Evolutionary conservation across 2,888 invertebrate species (phyloP), one percentile per base, ranked within the genome.

Genomic region (Lasioglossum marginatum): DNA sequence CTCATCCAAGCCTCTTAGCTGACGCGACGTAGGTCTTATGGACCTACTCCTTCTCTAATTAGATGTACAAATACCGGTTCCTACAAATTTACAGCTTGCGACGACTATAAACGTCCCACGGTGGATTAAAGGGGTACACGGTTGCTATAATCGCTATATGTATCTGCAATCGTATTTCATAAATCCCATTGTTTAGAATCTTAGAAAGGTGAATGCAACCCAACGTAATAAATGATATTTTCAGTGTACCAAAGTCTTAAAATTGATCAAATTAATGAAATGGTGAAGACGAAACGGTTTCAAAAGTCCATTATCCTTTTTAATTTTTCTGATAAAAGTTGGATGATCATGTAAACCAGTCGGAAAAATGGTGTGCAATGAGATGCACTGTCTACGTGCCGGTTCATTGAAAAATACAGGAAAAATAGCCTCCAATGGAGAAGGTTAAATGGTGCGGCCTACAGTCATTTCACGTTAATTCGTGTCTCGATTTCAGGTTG

Each of bases 1-100:
- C 76, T 85, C n/a, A n/a, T n/a, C 79, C 68, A 83, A 40, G 57
- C 77, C 80, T 74, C 84, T 77, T 83, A 80, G 52, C 63, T 23
- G 71, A 63, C 60, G 8, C 27, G 71, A 63, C 60, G 8, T 66
- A 77, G 84, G 19, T 80, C 73, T 73, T 66, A 66, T 63, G 52
- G 70, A 3, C 16, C 31, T 37, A 48, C 48, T 70, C 40, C n/a
- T 19, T 70, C 31, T 43, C 74, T 80, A 80, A 80, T 85, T 85
- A 85, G 45, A 75, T 79, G 52, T 68, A 76, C 66, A 40, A 48
- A 57, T 79, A 79, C 48, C 66, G 43, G 70, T 82, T 68, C 68
- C 45, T 14, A 77, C 66, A 3, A 66, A 66, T 66, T 34, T 34
- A 63, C 57, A 57, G n/a, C 57, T 57, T 57, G 57, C 57, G n/a